Evolutionary conservation across 1,140 invertebrate species (phyloP).

Genomic region (Reticulitermes speratus): DNA sequence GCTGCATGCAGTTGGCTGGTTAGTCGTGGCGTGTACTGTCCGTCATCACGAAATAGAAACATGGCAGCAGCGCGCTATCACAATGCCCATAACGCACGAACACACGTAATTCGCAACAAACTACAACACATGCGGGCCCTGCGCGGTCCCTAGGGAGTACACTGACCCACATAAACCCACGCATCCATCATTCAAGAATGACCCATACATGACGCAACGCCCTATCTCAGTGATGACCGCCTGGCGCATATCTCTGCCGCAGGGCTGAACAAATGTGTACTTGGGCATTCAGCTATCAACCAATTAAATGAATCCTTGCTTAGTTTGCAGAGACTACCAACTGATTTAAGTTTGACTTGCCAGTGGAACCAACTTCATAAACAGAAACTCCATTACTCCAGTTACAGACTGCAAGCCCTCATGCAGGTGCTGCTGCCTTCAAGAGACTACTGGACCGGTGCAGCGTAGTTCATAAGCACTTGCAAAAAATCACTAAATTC

Average conservation of each 20-base stretch:
- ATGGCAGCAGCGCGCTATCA: background rate
- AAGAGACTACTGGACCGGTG: too few species aligned
- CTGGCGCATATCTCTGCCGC: background rate
- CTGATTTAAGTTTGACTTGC: background rate
- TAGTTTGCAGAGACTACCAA: background rate
- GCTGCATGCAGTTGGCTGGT: too few species aligned
- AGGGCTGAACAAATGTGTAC: background rate
- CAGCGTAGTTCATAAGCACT: too few species aligned
- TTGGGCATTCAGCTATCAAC: background rate
- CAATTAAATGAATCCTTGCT: background rate
- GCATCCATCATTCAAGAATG: constrained; percentile 15
- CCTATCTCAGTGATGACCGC: background rate
- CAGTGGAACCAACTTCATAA: background rate
- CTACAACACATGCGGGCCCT: background rate
- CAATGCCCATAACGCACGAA: background rate
- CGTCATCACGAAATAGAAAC: background rate
- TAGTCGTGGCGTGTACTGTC: too few species aligned
- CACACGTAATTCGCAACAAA: background rate
- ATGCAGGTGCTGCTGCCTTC: too few species aligned
- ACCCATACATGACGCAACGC: constrained; percentile 8
- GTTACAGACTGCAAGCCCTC: too few species aligned
- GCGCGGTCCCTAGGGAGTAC: background rate
- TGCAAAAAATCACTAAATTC: too few species aligned
- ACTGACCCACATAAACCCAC: constrained; percentile 3
- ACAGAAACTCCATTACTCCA: too few species aligned